Base-by-base conservation (phyloP, 2,888 invertebrate genomes). In the Cheilosia impressa region DNA sequence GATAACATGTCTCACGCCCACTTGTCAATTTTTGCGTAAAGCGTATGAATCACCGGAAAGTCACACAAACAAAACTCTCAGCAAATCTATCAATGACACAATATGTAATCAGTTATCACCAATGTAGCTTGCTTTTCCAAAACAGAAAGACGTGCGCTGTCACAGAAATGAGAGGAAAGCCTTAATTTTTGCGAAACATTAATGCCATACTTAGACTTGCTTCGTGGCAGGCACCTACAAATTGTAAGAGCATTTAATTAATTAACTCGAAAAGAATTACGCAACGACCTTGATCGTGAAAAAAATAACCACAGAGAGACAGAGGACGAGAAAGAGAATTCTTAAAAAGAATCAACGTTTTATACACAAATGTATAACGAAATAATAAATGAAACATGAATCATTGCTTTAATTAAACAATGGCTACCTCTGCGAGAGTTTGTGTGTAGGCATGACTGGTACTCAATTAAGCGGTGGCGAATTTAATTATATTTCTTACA, bases 271-370 rank as follows among this genome's bases (percentile, higher is more conserved):
- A 57, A 60, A 53, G 22, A 58, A 68, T 60, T 60, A 60, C 60
- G 34, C 24, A 62, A 34, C 22, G 60, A 24, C 76, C 76, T 77
- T 77, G 76, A 77, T 68, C 76, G 53, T 77, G 76, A 77, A 77
- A 52, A 24, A 10, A 24, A 52, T 24, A 13, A 52, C 24, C 15
- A 9, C 52, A 24, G 4, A 52, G 2, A 6, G 9, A 27, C 31
- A 6, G 45, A 17, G 6, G 6, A 9, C 7, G 55, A 24, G 45
- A 45, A n/a, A 58, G 27, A 52, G 24, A 24, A 24, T 15, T 52
- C 24, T 52, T n/a, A 24, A 27, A 52, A 52, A 52, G 15, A 52
- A 52, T 52, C 52, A 27, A 27, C 24, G 24, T 24, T 1, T 15
- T 22, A 38, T 38, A 58, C 4, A 58, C 15, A 38, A 13, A 17